phyloP scores from a whole-genome alignment of 2,888 invertebrate genomes.

The Catocala nupta region DNA sequence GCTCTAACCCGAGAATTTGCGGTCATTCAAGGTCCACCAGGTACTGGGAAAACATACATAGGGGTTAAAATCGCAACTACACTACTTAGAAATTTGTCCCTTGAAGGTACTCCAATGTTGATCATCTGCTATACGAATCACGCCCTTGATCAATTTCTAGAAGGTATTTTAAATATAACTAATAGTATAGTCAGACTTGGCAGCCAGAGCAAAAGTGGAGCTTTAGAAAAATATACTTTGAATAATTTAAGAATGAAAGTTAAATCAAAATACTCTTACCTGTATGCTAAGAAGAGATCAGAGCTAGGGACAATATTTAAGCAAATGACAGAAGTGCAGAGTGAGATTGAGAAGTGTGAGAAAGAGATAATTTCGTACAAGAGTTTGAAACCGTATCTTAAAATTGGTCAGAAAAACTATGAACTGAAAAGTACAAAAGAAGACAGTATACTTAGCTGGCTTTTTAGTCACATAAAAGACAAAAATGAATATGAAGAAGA shows the following conservation, averaged over 20 bases:
- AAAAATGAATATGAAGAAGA: slow-evolving; percentile 65
- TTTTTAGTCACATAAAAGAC: slow-evolving; percentile 67
- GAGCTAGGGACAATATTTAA: slow-evolving; percentile 71
- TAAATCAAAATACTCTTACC: slow-evolving; percentile 74
- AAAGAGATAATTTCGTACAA: slow-evolving; percentile 71
- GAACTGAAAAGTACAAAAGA: slow-evolving; percentile 64
- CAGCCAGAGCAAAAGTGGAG: slow-evolving; percentile 88
- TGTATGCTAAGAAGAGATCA: slow-evolving; percentile 68
- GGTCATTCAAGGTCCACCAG: slow-evolving; percentile 95
- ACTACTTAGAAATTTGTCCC: slow-evolving; percentile 88
- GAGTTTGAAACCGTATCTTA: slow-evolving; percentile 65
- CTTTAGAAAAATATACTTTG: slow-evolving; percentile 85
- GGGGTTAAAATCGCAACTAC: slow-evolving; percentile 92
- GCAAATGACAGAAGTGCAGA: slow-evolving; percentile 73
- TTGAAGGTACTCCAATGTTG: slow-evolving; percentile 89
- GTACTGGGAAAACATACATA: slow-evolving; percentile 94
- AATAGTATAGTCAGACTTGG: slow-evolving; percentile 90
- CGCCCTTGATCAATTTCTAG: slow-evolving; percentile 94
- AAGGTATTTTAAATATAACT: slow-evolving; percentile 89
- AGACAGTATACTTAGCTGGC: slow-evolving; percentile 73
- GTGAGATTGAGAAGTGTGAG: slow-evolving; percentile 77
- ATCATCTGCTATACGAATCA: slow-evolving; percentile 95
- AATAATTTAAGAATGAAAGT: slow-evolving; percentile 69
- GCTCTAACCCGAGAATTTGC: slow-evolving; percentile 91
- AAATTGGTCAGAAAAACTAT: slow-evolving; percentile 54